phyloP scores from a whole-genome alignment of 1,140 invertebrate genomes.

The Parasteatoda tepidariorum region DNA sequence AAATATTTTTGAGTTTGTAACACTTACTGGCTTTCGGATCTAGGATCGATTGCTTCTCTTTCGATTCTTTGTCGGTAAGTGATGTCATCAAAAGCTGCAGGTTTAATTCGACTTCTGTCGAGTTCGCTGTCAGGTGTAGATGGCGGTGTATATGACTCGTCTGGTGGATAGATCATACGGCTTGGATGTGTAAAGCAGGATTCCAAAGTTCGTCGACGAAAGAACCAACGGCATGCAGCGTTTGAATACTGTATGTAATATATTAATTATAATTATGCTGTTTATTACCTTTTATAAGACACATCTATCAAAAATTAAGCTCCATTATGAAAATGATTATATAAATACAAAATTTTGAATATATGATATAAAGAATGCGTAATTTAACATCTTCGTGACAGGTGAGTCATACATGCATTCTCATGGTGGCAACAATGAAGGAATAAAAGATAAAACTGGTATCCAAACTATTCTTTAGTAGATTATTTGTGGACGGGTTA shows the following conservation, averaged over 20 bases:
- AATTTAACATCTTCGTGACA: no score
- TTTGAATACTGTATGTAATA: slow-evolving; percentile 78
- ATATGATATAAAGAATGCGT: no score
- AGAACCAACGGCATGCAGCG: slow-evolving; percentile 88
- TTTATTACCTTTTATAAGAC: no score
- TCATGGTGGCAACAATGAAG: no score
- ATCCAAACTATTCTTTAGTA: no score
- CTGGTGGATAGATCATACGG: slow-evolving; percentile 93
- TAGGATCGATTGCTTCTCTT: slow-evolving; percentile 65
- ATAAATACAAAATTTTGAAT: background rate
- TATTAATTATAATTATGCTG: no score
- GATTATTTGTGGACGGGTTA: no score
- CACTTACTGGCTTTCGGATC: slow-evolving; percentile 88
- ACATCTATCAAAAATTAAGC: no score
- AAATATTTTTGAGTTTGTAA: no score
- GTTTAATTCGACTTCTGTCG: slow-evolving; percentile 31
- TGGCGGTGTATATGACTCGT: slow-evolving; percentile 78
- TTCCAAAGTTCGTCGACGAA: slow-evolving; percentile 80
- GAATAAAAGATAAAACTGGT: no score
- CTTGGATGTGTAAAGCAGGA: slow-evolving; percentile 90
- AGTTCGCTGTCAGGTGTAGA: slow-evolving; percentile 72
- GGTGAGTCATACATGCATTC: no score
- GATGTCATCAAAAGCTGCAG: slow-evolving; percentile 51
- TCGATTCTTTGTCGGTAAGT: slow-evolving; percentile 54
- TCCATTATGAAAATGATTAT: background rate